Evolutionary conservation across 2,113 vertebrate species (phyloP), one percentile per base, ranked within the genome.

Genomic region (Hydropotes inermis): DNA sequence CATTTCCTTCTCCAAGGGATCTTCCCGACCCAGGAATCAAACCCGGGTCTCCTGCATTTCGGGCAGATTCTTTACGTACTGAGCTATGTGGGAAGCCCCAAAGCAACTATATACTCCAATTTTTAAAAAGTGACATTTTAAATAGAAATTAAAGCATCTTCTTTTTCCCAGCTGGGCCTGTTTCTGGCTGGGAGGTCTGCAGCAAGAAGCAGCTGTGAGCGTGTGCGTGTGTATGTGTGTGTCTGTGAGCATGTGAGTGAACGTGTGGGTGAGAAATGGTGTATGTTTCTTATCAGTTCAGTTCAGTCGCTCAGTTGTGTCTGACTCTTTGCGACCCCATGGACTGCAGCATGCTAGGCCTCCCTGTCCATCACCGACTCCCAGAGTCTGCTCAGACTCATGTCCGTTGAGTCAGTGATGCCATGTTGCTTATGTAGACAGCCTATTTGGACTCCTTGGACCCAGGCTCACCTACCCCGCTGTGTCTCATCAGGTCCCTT

Each of bases 381-480:
- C 67, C 19, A 39, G 19, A 70, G n/a, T 70, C n/a, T 70, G 36
- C 21, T 70, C 67, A 70, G 10, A 70, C n/a, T 23, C n/a, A 23
- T 23, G n/a, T 70, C n/a, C 0, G 1, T 39, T 70, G 67, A 39
- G n/a, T 3, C 10, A 0, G 19, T 39, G 55, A 70, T 70, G 21
- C 67, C 67, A 23, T n/a, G 58, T 89, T 86, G 86, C 27, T 67
- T 9, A 17, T 39, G 12, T 16, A 47, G 14, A 5, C 45, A 7
- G 33, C 23, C 6, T 78, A 1, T 45, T 47, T 83, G 52, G 6
- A 28, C 25, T 89, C n/a, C 50, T 60, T 8, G 43, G 50, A 54
- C 43, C 28, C 57, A 33, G 60, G 54, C 16, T 92, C n/a, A 36
- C 21, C 43, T 8, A 4, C 7, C 14, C 25, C 13, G 3, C 17